Base-by-base conservation (phyloP, 1,140 invertebrate species). In the Trichogramma pretiosum region DNA sequence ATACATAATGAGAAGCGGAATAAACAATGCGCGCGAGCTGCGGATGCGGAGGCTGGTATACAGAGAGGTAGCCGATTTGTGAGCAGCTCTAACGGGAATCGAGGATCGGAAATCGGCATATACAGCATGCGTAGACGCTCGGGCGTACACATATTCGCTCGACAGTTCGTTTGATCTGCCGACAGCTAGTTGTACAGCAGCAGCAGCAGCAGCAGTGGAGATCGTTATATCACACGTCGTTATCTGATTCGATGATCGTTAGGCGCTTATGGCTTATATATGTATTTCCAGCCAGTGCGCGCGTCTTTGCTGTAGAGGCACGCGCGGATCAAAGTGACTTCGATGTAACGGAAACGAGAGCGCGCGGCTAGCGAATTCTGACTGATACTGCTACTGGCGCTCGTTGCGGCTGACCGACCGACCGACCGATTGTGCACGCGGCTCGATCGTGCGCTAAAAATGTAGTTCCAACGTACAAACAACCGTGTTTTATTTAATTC, bases 151-250 rank as follows among this genome's bases (percentile, higher is more conserved):
- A 40, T 21, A 40, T n/a, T 17, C 9, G 7, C 9, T 54, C 49
- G n/a, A n/a, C n/a, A n/a, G n/a, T n/a, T 49, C 56, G 56, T 60
- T 58, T 56, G 51, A 52, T 55, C 48, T 53, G 22, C 42, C 50
- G 36, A 51, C 58, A 52, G 50, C 34, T 46, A 50, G n/a, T n/a
- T n/a, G n/a, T n/a, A n/a, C n/a, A n/a, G n/a, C n/a, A n/a, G n/a
- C n/a, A n/a, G n/a, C n/a, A n/a, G n/a, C n/a, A n/a, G n/a, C n/a
- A n/a, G n/a, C n/a, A 59, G 60, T 55, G 57, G 46, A 56, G 62
- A 63, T 60, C 59, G 50, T 63, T 63, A 58, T 56, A 60, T 59
- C 55, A 52, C 57, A 50, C 51, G 52, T 64, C 59, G 59, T 65
- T 65, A 65, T 67, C 60, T 53, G 52, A 51, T 54, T 59, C 58